These are phyloP conservation scores for Nomada goodeniana DNA, from an alignment of 2,888 invertebrate genomes.

Conservation along the genomic window DNA sequence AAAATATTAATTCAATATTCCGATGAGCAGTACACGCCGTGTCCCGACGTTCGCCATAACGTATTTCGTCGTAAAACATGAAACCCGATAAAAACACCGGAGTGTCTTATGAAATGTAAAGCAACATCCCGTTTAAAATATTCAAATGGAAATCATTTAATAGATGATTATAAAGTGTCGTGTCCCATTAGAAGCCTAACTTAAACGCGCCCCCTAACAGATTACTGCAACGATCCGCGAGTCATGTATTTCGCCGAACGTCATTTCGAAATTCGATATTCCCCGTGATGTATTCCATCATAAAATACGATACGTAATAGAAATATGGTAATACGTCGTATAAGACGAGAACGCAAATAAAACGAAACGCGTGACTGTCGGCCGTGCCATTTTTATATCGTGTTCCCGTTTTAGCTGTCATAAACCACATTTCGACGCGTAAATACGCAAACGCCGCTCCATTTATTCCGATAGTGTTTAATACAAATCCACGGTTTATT, in stretches of 20 bases:
- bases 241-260: not conserved
- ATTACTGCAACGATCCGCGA: no score
- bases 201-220: no score
- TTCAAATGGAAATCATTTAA: not conserved
- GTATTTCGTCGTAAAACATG: slow-evolving; percentile 21
- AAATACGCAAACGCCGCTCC: not conserved
- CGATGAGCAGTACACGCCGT: not conserved
- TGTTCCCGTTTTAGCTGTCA: not conserved
- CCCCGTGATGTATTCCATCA: not conserved
- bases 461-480: not conserved
- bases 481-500: not conserved
- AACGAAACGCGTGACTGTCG: not conserved
- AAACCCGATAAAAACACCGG: not conserved
- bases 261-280: not conserved
- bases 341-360: not conserved
- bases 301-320: slow-evolving; percentile 4
- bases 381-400: not conserved
- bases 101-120: slow-evolving; percentile 9
- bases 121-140: not conserved
- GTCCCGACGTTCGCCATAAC: not conserved
- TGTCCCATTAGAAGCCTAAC: no score
- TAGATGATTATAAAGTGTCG: not conserved
- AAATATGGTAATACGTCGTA: slow-evolving; percentile 4
- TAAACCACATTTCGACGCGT: not conserved
- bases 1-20: slow-evolving; percentile 16